phyloP scores from a whole-genome alignment of 2,113 vertebrate species.

The Asarcornis scutulata region DNA sequence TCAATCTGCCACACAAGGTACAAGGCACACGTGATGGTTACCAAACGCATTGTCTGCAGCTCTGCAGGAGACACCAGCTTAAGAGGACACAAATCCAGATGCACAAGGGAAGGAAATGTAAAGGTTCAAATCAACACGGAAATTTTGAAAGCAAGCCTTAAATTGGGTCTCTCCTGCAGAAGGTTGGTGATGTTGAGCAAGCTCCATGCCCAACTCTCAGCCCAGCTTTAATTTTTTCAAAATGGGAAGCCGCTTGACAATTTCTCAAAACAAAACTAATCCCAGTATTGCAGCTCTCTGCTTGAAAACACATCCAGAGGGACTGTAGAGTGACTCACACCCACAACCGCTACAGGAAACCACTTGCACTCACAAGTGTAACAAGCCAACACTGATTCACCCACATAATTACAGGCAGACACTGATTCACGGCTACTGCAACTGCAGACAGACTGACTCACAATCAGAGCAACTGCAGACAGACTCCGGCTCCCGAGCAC shows the following conservation, averaged over 20 bases:
- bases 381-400: slow-evolving; percentile 64
- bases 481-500: slow-evolving; percentile 39
- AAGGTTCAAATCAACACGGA: background rate
- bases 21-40: background rate
- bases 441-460: slow-evolving; percentile 70
- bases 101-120: background rate
- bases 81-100: background rate
- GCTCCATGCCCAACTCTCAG: slow-evolving; percentile 2
- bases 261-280: slow-evolving; percentile 64
- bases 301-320: slow-evolving; percentile 61
- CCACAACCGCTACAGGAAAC: slow-evolving; percentile 55
- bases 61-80: background rate
- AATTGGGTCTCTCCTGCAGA: background rate
- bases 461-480: slow-evolving; percentile 57
- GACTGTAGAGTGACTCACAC: slow-evolving; percentile 55
- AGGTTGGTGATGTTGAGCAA: background rate
- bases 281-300: slow-evolving; percentile 20
- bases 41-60: background rate
- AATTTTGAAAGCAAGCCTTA: background rate
- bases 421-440: slow-evolving; percentile 66
- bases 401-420: slow-evolving; percentile 62
- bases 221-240: slow-evolving; percentile 43
- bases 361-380: slow-evolving; percentile 57
- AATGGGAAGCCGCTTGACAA: slow-evolving; percentile 20
- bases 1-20: background rate